Base-by-base conservation (phyloP, 1,140 invertebrate species). In the Philotrypesis tridentata region DNA sequence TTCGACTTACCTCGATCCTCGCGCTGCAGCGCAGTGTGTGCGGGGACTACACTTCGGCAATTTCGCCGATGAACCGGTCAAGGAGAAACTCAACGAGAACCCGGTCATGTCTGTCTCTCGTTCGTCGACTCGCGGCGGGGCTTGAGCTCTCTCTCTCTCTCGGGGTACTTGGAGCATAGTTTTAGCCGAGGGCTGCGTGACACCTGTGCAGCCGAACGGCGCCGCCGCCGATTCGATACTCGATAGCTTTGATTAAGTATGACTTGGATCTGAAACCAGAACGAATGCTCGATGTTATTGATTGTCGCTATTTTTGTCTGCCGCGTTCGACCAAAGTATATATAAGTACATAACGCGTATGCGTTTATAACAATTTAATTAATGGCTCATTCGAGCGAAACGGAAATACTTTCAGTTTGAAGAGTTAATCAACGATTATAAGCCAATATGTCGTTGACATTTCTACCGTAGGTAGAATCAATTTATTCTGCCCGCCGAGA, bases 1-100 rank as follows among this genome's bases (percentile, higher is more conserved):
- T 80, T 74, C 71, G 27, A 74, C 70, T 74, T 74, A 63, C 70
- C 70, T 80, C 25, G 12, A n/a, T n/a, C n/a, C n/a, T n/a, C 21
- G 11, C 29, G 12, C n/a, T 25, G 70, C 31, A 25, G 27, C 33
- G 70, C 31, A 25, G 27, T 23, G 68, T 37, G 77, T 14, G 25
- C 25, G 31, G 33, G 12, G 40, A 74, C 72, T 27, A 23, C 27
- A 55, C 25, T 55, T 71, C 27, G 48, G 67, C 25, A 72, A 79
- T 72, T 72, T 55, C n/a, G 78, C 6, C 78, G 68, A 79, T 74
- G 70, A 80, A 65, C 37, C 70, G 79, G 71, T 74, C 79, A 74
- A 80, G 79, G 71, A 80, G 79, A 80, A 74, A 80, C 61, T 79
- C 78, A 79, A 79, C 77, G 31, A 79, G 67, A 67, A 68, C 71